phyloP scores from a whole-genome alignment of 2,797 vertebrate genomes.

The Semaprochilodus insignis region DNA sequence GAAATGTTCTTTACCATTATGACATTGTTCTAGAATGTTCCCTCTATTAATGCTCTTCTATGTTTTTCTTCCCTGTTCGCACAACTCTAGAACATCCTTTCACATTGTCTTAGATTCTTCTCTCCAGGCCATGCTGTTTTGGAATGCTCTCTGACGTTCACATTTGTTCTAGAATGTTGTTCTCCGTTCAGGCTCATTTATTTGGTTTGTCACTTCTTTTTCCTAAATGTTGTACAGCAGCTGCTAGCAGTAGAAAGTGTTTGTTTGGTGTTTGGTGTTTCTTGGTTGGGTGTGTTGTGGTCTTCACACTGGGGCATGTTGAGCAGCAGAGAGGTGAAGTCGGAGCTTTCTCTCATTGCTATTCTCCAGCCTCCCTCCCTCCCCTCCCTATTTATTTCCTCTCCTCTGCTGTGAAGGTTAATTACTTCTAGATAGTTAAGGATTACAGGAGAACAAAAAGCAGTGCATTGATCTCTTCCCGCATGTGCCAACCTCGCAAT shows the following conservation, averaged over 20 bases:
- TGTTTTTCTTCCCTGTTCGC: too few relatives aligned
- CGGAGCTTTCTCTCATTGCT: conserved; percentile 50
- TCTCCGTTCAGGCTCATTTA: neutral
- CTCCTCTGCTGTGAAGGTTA: conserved; percentile 65
- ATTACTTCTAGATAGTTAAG: conserved; percentile 70
- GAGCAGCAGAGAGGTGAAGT: neutral
- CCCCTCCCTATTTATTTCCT: conserved; percentile 59
- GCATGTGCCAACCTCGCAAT: conserved; percentile 57
- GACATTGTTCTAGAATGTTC: too few relatives aligned
- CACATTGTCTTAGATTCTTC: neutral
- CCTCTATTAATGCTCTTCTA: too few relatives aligned
- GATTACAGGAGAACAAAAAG: conserved; percentile 67
- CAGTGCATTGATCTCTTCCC: conserved; percentile 62
- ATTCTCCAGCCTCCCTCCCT: conserved; percentile 48
- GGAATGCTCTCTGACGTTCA: neutral
- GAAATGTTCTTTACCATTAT: too few relatives aligned
- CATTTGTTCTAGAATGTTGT: neutral
- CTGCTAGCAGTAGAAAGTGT: neutral
- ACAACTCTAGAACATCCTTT: neutral
- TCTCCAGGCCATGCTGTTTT: neutral
- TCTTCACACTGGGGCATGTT: conserved; percentile 13
- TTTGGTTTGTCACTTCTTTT: neutral
- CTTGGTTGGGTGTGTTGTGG: neutral
- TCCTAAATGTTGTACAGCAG: neutral
- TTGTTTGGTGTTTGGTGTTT: too few relatives aligned